Percentiles rank a stretch among this genome's conserved stretches.
These are phyloP conservation scores for Rhinolophus ferrumequinum DNA, from an alignment of 2,113 vertebrate genomes.

Conservation along the genomic window DNA sequence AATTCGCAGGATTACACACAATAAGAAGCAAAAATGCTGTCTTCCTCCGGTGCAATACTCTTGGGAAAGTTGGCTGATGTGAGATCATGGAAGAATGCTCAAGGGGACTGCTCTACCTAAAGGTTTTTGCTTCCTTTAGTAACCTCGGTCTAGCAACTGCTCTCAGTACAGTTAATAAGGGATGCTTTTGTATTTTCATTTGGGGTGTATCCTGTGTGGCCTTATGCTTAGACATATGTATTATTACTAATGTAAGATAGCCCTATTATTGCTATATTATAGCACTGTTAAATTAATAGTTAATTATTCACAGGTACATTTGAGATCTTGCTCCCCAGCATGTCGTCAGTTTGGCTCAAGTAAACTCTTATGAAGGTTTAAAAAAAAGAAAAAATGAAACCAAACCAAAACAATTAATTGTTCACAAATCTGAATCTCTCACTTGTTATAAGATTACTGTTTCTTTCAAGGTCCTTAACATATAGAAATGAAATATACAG, in stretches of 20 bases:
- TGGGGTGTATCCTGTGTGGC: background rate
- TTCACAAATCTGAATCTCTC: constrained; percentile 17
- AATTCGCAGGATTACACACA: background rate
- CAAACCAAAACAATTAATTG: background rate
- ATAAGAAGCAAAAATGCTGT: background rate
- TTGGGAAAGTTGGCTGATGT: background rate
- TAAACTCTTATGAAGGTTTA: too few species aligned
- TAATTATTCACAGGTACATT: background rate
- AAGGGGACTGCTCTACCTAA: background rate
- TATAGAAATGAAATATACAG: constrained; percentile 34
- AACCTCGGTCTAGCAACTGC: background rate
- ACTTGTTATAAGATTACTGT: background rate
- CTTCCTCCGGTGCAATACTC: background rate
- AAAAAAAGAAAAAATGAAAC: too few species aligned
- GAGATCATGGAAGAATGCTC: background rate
- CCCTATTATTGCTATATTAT: background rate
- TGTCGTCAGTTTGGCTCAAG: too few species aligned
- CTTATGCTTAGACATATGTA: background rate
- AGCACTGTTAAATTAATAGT: background rate
- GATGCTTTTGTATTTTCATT: background rate
- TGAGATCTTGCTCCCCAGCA: too few species aligned
- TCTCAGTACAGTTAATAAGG: constrained; percentile 2
- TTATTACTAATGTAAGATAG: constrained; percentile 10
- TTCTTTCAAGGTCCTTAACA: constrained; percentile 47
- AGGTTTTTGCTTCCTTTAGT: constrained; percentile 7